These are phyloP conservation scores for Manacus vitellinus DNA, from an alignment of 2,113 vertebrate genomes.

Conservation along the genomic window DNA sequence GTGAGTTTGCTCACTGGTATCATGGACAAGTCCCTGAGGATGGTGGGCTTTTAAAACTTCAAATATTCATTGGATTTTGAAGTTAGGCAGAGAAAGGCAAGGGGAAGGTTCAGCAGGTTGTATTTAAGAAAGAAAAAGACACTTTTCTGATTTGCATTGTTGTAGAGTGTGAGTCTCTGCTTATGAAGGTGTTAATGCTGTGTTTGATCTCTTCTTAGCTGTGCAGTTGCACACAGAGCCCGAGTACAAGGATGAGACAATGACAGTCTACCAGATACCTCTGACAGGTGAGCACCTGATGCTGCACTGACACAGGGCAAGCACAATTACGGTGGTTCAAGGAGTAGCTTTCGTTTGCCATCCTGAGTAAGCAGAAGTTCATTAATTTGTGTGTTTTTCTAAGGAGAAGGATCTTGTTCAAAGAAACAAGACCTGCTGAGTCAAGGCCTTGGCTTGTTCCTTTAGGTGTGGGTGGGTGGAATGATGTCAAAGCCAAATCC, in stretches of 20 bases:
- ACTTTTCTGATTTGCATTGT: neutral
- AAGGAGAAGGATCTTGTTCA: neutral
- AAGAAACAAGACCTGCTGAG: neutral
- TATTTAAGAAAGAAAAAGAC: neutral
- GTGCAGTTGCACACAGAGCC: conserved; percentile 75
- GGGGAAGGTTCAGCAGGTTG: neutral
- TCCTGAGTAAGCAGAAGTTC: neutral
- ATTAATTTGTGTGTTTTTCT: neutral
- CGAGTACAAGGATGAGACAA: conserved; percentile 80
- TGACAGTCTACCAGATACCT: conserved; percentile 86
- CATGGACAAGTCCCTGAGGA: neutral
- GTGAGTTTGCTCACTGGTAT: neutral
- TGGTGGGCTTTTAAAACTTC: neutral
- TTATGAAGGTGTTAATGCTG: neutral
- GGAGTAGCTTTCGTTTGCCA: neutral
- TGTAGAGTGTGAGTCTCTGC: neutral
- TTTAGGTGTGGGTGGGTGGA: neutral
- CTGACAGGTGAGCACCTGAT: conserved; percentile 80
- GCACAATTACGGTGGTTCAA: neutral
- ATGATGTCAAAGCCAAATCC: neutral
- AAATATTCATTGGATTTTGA: neutral
- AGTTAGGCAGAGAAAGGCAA: neutral
- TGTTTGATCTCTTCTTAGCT: conserved; percentile 36
- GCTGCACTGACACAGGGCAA: neutral
- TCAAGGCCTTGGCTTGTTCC: neutral